Percentiles rank a stretch among this genome's conserved stretches.
These are phyloP conservation scores for Apodemus speciosus DNA, from an alignment of 2,113 vertebrate genomes.

Conservation along the genomic window DNA sequence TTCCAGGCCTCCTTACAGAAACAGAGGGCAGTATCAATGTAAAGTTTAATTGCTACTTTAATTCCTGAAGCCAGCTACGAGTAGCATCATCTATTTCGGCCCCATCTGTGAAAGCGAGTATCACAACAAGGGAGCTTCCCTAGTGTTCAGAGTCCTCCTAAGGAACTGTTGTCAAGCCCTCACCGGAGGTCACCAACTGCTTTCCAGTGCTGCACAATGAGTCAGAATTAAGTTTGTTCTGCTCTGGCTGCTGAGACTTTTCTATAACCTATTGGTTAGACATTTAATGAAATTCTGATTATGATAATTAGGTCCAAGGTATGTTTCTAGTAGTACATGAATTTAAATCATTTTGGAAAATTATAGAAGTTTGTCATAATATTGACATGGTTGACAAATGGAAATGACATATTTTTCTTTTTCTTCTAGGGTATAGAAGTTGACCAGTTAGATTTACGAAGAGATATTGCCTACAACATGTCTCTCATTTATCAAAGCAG, in stretches of 20 bases:
- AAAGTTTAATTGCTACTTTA: background rate
- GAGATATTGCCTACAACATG: constrained; percentile 96
- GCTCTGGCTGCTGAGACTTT: background rate
- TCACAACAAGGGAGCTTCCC: background rate
- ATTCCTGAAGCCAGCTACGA: constrained; percentile 3
- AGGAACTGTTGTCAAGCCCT: constrained; percentile 96
- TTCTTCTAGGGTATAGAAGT: constrained; percentile 90
- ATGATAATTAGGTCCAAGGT: background rate
- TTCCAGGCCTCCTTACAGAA: too few species aligned
- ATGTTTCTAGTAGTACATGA: background rate
- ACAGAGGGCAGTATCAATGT: background rate
- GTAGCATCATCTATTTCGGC: background rate
- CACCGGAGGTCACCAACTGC: constrained; percentile 96
- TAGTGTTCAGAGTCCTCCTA: constrained; percentile 55
- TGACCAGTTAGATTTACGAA: constrained; percentile 94
- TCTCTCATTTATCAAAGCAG: constrained; percentile 96
- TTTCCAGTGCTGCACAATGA: constrained; percentile 98
- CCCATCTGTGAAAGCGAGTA: background rate
- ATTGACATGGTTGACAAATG: background rate
- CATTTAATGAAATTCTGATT: background rate
- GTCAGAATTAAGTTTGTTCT: constrained; percentile 85
- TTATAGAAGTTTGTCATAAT: background rate
- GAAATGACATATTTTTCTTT: constrained; percentile 43
- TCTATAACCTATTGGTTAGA: constrained; percentile 25
- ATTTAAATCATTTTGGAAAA: constrained; percentile 21